Evolutionary conservation across 53 echinoderm and acorn worm genomes (phyloP), one percentile per base, ranked within the genome.

Genomic region (Mesocentrotus franciscanus): DNA sequence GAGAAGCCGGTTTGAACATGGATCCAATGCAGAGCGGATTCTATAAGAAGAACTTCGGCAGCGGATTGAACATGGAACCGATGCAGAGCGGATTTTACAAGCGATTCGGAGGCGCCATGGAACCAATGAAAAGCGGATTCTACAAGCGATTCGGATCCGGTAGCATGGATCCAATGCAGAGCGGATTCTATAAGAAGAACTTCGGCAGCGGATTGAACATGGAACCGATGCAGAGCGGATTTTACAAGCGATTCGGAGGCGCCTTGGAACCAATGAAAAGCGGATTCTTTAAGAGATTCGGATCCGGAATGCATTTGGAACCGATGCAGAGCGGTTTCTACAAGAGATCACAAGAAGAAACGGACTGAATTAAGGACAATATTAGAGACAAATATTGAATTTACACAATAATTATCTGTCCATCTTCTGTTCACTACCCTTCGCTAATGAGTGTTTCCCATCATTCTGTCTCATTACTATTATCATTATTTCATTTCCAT

Each of bases 41-140:
- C 70, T 94, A 39, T 32, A 94, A 94, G 94, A 61, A 55, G 71
- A 30, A n/a, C 56, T 39, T 29, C 35, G 93, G 81, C 34, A 36
- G 92, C 5, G 35, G 26, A 13, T 9, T 49, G 4, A 83, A 79
- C 36, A 94, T 94, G 95, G 66, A 85, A 70, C 95, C 95, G 64
- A 85, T 94, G 85, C 85, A 85, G 17, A 94, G 95, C 87, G 95
- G 95, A 85, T 94, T 94, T 71, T 85, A 18, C 70, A 94, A 94
- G 95, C 24, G 87, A 64, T 85, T 85, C 87, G 85, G 85, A 1
- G 68, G 87, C 36, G 24, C 17, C 71, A 85, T 94, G 95, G 95
- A 94, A 29, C 95, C 95, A 1, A 85, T 94, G 95, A 68, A 85
- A 24, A 94, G 95, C 87, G 95, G 95, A 85, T 94, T 94, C 70